These are phyloP conservation scores for Argyra leucocephala DNA, from an alignment of 2,888 invertebrate genomes.

Conservation along the genomic window DNA sequence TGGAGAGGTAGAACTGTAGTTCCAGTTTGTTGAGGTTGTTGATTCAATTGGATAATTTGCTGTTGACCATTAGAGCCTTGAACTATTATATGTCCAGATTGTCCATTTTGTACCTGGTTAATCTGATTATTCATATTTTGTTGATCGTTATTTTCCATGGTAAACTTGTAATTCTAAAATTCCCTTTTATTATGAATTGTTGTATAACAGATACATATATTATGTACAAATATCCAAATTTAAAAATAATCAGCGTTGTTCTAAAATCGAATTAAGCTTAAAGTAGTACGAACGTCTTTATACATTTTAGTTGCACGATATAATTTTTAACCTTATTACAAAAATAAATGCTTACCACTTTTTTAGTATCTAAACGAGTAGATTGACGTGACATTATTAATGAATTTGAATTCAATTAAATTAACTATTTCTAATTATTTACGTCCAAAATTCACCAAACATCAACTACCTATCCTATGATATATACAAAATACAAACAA, in stretches of 20 bases:
- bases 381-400: conserved; percentile 39
- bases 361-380: conserved; percentile 40
- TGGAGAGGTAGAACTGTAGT: conserved; percentile 38
- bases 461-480: too few relatives aligned
- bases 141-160: conserved; percentile 17
- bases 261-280: background rate
- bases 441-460: too few relatives aligned
- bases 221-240: background rate
- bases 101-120: conserved; percentile 19
- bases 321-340: conserved; percentile 9
- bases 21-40: conserved; percentile 35
- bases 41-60: conserved; percentile 38
- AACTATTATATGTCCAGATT: conserved; percentile 28
- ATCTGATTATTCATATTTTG: conserved; percentile 16
- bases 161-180: conserved; percentile 17
- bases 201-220: background rate
- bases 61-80: conserved; percentile 30
- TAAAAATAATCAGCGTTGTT: background rate
- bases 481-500: too few relatives aligned
- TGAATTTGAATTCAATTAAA: too few relatives aligned
- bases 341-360: conserved; percentile 39
- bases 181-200: conserved; percentile 12
- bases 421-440: too few relatives aligned
- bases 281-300: conserved; percentile 6
- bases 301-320: too few relatives aligned